A percentile compares a stretch with the other conserved stretches of the same genome.
Conservation (phyloP, 2,888 invertebrate genomes). For the Hymenopus coronatus region DNA sequence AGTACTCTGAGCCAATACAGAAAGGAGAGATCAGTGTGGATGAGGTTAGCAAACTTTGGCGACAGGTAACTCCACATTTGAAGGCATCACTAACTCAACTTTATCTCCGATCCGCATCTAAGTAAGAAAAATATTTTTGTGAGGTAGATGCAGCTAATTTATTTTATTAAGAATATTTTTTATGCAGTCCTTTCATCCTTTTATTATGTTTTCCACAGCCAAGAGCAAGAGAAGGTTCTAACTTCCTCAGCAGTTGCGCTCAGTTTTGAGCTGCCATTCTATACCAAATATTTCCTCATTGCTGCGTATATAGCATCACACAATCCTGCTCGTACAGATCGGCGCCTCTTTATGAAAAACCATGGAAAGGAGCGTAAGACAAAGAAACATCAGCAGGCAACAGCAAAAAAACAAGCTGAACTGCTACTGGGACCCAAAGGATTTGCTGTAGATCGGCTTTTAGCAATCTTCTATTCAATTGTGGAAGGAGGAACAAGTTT, state of each 20-base stretch:
- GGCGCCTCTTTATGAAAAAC: slow-evolving; percentile 78
- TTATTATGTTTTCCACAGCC: not conserved
- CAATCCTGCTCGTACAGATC: slow-evolving; percentile 86
- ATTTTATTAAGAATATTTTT: not conserved
- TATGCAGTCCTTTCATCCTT: not conserved
- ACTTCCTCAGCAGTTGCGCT: slow-evolving; percentile 42
- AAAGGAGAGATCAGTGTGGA: slow-evolving; percentile 56
- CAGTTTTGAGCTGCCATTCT: slow-evolving; percentile 72
- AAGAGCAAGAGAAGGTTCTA: not conserved
- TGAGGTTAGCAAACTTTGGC: slow-evolving; percentile 66
- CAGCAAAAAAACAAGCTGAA: slow-evolving; percentile 55
- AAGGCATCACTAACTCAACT: slow-evolving; percentile 72
- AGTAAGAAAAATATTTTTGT: slow-evolving; percentile 2
- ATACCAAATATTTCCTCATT: slow-evolving; percentile 84
- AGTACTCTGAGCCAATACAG: slow-evolving; percentile 77
- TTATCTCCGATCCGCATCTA: slow-evolving; percentile 58
- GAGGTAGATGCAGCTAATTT: not conserved
- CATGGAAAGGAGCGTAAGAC: slow-evolving; percentile 59
- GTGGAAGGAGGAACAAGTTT: slow-evolving; percentile 79
- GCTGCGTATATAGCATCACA: slow-evolving; percentile 91
- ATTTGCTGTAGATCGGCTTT: slow-evolving; percentile 75
- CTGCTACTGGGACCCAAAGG: slow-evolving; percentile 75
- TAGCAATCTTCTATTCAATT: slow-evolving; percentile 89
- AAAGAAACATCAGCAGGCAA: slow-evolving; percentile 30
- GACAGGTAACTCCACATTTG: slow-evolving; percentile 72